phyloP scores from a whole-genome alignment of 2,888 invertebrate species.

The Euzophera pinguis region DNA sequence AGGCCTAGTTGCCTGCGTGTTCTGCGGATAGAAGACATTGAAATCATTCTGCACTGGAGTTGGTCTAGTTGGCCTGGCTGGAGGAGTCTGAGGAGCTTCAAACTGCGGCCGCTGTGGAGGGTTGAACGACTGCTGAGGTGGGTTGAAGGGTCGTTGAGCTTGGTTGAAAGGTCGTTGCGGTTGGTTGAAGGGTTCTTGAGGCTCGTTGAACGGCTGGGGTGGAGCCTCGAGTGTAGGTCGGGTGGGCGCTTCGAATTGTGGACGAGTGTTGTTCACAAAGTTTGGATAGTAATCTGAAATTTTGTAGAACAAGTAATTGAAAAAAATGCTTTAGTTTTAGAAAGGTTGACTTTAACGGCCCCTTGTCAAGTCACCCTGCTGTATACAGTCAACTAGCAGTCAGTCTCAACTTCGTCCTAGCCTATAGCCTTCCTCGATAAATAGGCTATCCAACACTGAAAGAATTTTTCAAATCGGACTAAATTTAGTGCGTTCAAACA shows the following conservation, averaged over 20 bases:
- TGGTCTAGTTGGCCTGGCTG: not conserved
- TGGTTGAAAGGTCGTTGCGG: not conserved
- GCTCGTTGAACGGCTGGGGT: not conserved
- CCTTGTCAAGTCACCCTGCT: too few relatives aligned
- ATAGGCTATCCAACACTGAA: too few relatives aligned
- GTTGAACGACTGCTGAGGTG: not conserved
- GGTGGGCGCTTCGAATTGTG: conserved; percentile 11
- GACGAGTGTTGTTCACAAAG: conserved; percentile 13
- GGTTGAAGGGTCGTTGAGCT: not conserved
- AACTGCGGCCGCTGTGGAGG: conserved; percentile 3
- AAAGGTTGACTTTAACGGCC: too few relatives aligned
- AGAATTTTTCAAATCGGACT: too few relatives aligned
- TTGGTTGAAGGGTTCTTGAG: not conserved
- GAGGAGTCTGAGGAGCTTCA: not conserved
- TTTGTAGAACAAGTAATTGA: not conserved
- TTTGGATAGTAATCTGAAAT: conserved; percentile 16
- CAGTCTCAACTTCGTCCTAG: too few relatives aligned
- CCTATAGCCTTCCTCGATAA: too few relatives aligned
- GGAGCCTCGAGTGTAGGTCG: not conserved
- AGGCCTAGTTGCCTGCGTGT: conserved; percentile 20
- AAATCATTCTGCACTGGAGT: conserved; percentile 12
- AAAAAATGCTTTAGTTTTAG: too few relatives aligned
- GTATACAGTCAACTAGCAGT: too few relatives aligned
- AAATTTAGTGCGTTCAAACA: too few relatives aligned
- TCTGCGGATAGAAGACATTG: conserved; percentile 24